Evolutionary conservation across 2,113 vertebrate species (phyloP).

Genomic region (Orthochromis indermauri): DNA sequence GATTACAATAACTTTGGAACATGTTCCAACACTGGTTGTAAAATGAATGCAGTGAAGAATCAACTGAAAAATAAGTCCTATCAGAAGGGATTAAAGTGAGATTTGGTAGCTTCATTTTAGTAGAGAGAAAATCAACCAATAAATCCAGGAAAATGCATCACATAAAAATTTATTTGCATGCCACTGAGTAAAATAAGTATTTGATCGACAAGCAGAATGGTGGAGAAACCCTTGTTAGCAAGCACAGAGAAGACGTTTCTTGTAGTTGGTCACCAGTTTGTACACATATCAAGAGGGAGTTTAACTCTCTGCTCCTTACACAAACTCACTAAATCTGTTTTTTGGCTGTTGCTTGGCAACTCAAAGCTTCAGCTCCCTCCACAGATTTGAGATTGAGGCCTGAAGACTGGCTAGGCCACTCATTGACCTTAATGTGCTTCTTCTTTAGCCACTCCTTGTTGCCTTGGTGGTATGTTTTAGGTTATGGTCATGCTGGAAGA

Average conservation of each 20-base stretch:
- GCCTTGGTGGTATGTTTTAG: neutral
- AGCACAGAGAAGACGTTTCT: neutral
- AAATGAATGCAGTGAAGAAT: neutral
- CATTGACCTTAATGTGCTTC: neutral
- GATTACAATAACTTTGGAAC: neutral
- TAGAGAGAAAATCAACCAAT: neutral
- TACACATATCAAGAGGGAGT: neutral
- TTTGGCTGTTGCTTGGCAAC: neutral
- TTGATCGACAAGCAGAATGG: neutral
- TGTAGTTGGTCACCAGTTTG: neutral
- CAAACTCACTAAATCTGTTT: neutral
- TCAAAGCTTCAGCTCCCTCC: neutral
- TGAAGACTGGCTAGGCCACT: neutral
- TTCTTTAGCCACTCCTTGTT: neutral
- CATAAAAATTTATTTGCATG: rapidly evolving
- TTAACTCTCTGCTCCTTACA: neutral
- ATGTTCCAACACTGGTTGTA: neutral
- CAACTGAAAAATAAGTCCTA: neutral
- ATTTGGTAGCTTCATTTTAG: neutral
- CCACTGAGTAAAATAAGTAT: neutral
- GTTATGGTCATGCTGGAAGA: neutral
- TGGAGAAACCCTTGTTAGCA: neutral
- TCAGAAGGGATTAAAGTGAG: neutral
- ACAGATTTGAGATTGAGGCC: neutral
- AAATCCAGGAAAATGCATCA: neutral